phyloP scores from a whole-genome alignment of 2,888 invertebrate genomes.

The Xylocampa areola region DNA sequence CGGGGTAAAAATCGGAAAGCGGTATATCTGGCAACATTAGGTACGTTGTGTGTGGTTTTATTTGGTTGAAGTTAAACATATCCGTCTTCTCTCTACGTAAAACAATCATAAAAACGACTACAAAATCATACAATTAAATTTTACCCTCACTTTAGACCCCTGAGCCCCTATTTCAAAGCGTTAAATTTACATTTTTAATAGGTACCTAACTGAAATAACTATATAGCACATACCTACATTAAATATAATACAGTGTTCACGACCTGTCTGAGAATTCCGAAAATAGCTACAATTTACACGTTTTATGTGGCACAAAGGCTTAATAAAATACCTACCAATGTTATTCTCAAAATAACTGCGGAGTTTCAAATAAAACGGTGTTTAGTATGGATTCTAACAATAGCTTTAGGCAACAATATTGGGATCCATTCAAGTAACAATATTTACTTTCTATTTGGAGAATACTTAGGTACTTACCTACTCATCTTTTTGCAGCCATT shows the following conservation, averaged over 20 bases:
- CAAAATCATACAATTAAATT: no score
- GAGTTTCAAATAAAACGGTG: slow-evolving; percentile 4
- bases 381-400: slow-evolving; percentile 16
- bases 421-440: slow-evolving; percentile 5
- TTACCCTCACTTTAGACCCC: no score
- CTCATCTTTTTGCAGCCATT: no score
- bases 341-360: slow-evolving; percentile 9
- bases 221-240: slow-evolving; percentile 22
- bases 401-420: slow-evolving; percentile 20
- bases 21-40: no score
- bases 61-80: no score
- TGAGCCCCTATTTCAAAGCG: not conserved
- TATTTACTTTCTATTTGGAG: no score
- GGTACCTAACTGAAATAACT: no score
- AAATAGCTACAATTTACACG: slow-evolving; percentile 25
- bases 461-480: no score
- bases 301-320: slow-evolving; percentile 4
- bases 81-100: no score
- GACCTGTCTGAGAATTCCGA: slow-evolving; percentile 29
- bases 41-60: no score
- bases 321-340: slow-evolving; percentile 11
- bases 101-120: no score
- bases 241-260: slow-evolving; percentile 18
- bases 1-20: no score
- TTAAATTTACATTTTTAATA: slow-evolving; percentile 19